phyloP scores from a whole-genome alignment of 92 coral and sea anemone species.

The Parazoanthus darwini region DNA sequence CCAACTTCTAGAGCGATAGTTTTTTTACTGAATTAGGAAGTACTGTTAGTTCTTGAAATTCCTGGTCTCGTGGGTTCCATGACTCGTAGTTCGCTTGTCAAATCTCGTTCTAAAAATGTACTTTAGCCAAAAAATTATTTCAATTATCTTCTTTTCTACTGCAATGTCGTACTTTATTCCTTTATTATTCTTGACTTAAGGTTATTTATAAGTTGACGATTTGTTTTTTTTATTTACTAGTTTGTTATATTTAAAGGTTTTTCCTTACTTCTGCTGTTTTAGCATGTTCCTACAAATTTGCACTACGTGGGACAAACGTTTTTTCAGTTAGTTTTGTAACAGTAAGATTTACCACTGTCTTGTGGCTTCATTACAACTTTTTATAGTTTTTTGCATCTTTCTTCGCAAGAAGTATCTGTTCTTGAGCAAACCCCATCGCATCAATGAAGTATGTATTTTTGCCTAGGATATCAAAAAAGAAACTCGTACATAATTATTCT shows the following conservation, averaged over 20 bases:
- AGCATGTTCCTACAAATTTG: not conserved
- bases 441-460: not conserved
- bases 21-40: conserved; percentile 8
- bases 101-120: not conserved
- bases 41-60: conserved; percentile 10
- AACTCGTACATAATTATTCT: conserved; percentile 3
- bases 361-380: not conserved
- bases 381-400: not conserved
- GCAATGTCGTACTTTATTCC: not conserved
- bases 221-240: no score
- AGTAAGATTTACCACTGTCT: not conserved
- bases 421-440: not conserved
- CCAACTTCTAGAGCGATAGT: not conserved
- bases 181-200: not conserved
- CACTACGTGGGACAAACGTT: not conserved
- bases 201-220: not conserved
- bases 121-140: not conserved
- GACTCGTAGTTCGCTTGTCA: no score
- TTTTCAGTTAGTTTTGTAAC: not conserved
- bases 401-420: not conserved
- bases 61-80: not conserved
- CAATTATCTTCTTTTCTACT: not conserved
- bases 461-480: not conserved
- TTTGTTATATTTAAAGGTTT: not conserved
- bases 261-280: not conserved